phyloP scores from a whole-genome alignment of 2,888 invertebrate genomes.

The Apotomis capreana region DNA sequence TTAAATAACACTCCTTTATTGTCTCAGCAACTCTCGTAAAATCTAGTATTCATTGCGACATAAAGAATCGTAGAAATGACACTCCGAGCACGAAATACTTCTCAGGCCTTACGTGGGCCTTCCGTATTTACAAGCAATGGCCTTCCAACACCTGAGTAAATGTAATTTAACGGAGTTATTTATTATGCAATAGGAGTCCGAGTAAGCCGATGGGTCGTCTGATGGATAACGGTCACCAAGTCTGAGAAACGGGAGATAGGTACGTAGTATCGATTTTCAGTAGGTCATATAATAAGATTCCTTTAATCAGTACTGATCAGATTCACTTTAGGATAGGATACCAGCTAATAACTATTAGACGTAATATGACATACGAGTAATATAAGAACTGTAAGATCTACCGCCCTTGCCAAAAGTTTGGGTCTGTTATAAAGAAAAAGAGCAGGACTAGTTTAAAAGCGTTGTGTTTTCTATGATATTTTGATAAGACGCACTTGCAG shows the following conservation, averaged over 20 bases:
- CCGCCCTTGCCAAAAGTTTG: no score
- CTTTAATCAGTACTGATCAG: no score
- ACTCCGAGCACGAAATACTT: conserved; percentile 12
- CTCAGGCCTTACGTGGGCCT: background rate
- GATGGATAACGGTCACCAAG: conserved; percentile 39
- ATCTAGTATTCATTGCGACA: conserved; percentile 35
- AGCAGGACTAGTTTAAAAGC: no score
- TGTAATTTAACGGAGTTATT: conserved; percentile 29
- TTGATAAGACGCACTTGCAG: no score
- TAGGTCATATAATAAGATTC: background rate
- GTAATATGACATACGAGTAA: no score
- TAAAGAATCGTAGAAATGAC: conserved; percentile 33
- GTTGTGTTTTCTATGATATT: no score
- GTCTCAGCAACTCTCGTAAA: conserved; percentile 35
- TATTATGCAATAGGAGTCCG: conserved; percentile 30
- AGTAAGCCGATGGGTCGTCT: conserved; percentile 32
- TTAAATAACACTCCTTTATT: conserved; percentile 28
- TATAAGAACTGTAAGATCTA: no score
- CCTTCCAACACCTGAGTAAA: conserved; percentile 23
- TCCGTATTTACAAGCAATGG: conserved; percentile 7
- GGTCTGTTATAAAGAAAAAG: no score
- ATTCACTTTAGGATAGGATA: no score
- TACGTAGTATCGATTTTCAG: conserved; percentile 16
- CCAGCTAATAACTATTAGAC: no score
- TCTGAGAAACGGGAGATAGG: conserved; percentile 9